Percentiles rank a stretch among this genome's conserved stretches.
phyloP scores from a whole-genome alignment of 2,113 vertebrate species.

The Tursiops truncatus region DNA sequence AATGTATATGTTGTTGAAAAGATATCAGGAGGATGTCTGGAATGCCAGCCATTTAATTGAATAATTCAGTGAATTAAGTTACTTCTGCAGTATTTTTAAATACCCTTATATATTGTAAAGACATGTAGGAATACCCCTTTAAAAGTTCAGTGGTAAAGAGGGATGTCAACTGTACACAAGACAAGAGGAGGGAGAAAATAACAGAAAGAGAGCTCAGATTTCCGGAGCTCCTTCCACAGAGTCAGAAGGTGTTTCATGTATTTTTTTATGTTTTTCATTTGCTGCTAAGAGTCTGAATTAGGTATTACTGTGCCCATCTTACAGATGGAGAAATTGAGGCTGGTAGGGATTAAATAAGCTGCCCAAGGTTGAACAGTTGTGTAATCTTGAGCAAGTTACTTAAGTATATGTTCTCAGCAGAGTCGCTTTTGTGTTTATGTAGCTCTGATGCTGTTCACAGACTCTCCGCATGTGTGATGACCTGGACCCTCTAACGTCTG shows the following conservation, averaged over 20 bases:
- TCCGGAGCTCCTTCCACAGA: neutral
- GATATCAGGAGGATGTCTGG: neutral
- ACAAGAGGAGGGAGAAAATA: neutral
- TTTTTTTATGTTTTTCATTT: neutral
- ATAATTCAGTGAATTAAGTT: neutral
- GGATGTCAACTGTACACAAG: neutral
- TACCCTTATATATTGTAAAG: neutral
- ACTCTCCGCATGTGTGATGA: rapidly evolving
- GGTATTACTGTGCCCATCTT: neutral
- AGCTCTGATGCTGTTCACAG: neutral
- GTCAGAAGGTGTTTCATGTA: neutral
- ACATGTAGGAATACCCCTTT: neutral
- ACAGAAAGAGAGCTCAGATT: neutral
- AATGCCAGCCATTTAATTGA: neutral
- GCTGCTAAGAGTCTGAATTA: neutral
- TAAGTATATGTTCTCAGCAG: neutral
- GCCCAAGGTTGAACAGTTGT: neutral
- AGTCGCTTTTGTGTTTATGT: neutral
- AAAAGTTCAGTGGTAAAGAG: neutral
- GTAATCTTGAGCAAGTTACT: neutral
- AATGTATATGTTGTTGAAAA: neutral
- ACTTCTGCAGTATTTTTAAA: neutral
- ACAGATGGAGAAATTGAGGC: neutral
- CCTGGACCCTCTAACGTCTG: neutral
- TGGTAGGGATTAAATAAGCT: neutral